phyloP scores from a whole-genome alignment of 2,888 invertebrate species.

The Scotopteryx bipunctaria region DNA sequence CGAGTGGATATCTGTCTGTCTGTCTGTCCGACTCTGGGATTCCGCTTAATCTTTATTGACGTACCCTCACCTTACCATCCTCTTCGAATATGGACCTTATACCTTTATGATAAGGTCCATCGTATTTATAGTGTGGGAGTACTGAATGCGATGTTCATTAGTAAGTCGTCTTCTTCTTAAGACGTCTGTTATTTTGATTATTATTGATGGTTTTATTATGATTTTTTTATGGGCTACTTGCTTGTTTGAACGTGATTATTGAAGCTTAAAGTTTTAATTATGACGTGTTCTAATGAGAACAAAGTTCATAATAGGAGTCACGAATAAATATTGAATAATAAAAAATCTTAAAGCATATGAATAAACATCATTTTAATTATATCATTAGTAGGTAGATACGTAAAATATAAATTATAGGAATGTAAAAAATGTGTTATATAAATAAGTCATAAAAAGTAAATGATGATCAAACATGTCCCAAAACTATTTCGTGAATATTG shows the following conservation, averaged over 20 bases:
- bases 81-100: slow-evolving; percentile 20
- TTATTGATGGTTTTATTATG: slow-evolving; percentile 52
- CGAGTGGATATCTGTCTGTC: slow-evolving; percentile 57
- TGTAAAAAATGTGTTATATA: too few relatives aligned
- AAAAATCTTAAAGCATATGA: too few relatives aligned
- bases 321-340: too few relatives aligned
- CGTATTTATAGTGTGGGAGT: slow-evolving; percentile 3
- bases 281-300: too few relatives aligned
- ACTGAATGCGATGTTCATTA: slow-evolving; percentile 37
- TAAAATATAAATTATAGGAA: too few relatives aligned
- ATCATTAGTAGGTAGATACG: too few relatives aligned
- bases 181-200: slow-evolving; percentile 55
- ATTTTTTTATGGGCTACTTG: slow-evolving; percentile 39
- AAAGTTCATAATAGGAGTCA: too few relatives aligned
- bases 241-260: too few relatives aligned
- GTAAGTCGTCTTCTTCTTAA: slow-evolving; percentile 37
- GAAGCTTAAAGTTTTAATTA: slow-evolving; percentile 7
- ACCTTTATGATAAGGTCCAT: slow-evolving; percentile 6
- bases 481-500: too few relatives aligned
- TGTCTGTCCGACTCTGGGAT: slow-evolving; percentile 53
- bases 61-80: slow-evolving; percentile 26
- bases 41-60: slow-evolving; percentile 69
- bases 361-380: too few relatives aligned
- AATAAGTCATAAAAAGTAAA: too few relatives aligned
- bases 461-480: too few relatives aligned